Evolutionary conservation across 2,888 invertebrate genomes (phyloP).

Genomic region (Pterostichus niger): DNA sequence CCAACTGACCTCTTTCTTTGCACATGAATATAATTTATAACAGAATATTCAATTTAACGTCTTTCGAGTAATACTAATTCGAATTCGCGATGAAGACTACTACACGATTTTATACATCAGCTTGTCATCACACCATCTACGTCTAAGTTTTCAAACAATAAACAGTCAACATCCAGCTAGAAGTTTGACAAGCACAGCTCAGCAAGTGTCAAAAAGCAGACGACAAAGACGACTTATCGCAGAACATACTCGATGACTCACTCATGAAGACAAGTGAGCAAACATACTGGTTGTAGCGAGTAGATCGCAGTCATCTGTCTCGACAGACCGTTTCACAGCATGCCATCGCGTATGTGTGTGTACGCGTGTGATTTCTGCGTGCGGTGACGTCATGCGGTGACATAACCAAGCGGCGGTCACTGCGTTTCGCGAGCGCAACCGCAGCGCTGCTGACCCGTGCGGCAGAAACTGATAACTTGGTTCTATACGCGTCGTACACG

Average conservation of each 20-base stretch:
- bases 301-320: conserved; percentile 35
- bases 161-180: background rate
- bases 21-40: background rate
- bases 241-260: conserved; percentile 27
- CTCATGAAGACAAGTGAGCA: conserved; percentile 20
- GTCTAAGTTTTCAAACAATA: too few species aligned
- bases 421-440: conserved; percentile 52
- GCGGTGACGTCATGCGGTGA: conserved; percentile 43
- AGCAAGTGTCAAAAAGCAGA: conserved; percentile 11
- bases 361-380: conserved; percentile 18
- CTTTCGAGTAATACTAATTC: too few species aligned
- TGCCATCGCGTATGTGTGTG: background rate
- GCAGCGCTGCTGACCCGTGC: conserved; percentile 50
- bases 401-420: conserved; percentile 24
- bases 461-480: conserved; percentile 50
- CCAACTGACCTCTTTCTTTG: background rate
- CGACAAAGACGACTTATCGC: background rate
- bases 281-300: background rate
- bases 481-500: background rate
- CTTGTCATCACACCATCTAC: background rate
- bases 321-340: background rate
- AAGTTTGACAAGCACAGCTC: conserved; percentile 10
- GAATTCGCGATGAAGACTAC: too few species aligned
- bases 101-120: background rate
- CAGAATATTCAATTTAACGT: too few species aligned